Conservation (phyloP, 1,140 invertebrate species). For the Olivierus martensii region DNA sequence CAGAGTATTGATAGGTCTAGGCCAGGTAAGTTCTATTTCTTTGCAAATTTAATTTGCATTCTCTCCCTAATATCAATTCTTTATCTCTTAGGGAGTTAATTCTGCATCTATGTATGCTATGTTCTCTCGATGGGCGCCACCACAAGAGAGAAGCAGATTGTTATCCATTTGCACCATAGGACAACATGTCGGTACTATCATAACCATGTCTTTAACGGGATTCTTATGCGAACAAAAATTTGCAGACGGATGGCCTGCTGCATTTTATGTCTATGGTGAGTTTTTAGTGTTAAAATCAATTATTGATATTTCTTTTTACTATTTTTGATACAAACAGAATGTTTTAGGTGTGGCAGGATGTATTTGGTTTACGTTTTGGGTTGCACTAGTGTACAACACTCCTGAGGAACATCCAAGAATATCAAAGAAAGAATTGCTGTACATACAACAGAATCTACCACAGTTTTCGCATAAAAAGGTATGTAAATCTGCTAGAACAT, state of each 20-base stretch:
- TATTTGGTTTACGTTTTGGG: constrained; percentile 64
- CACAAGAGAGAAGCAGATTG: constrained; percentile 15
- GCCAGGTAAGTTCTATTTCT: constrained; percentile 10
- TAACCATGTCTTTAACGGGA: constrained; percentile 15
- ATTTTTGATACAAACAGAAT: no score
- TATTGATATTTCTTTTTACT: no score
- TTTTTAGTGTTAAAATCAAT: no score
- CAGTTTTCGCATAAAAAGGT: not conserved
- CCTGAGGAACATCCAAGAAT: constrained; percentile 78
- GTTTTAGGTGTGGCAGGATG: constrained; percentile 10
- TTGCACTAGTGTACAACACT: constrained; percentile 66
- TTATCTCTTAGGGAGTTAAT: constrained; percentile 10
- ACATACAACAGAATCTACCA: constrained; percentile 45
- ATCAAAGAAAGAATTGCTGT: constrained; percentile 59
- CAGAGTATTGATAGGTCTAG: constrained; percentile 14
- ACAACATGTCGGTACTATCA: constrained; percentile 18
- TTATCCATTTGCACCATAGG: constrained; percentile 18
- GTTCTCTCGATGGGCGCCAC: constrained; percentile 18
- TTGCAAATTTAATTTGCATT: no score
- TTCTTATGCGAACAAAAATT: constrained; percentile 12
- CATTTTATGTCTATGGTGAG: constrained; percentile 19
- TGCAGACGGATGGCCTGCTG: constrained; percentile 18
- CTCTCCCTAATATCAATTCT: no score
- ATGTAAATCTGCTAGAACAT: not conserved
- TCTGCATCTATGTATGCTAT: constrained; percentile 17